Evolutionary conservation across 2,888 invertebrate genomes (phyloP).

Genomic region (Cephus pulcher): DNA sequence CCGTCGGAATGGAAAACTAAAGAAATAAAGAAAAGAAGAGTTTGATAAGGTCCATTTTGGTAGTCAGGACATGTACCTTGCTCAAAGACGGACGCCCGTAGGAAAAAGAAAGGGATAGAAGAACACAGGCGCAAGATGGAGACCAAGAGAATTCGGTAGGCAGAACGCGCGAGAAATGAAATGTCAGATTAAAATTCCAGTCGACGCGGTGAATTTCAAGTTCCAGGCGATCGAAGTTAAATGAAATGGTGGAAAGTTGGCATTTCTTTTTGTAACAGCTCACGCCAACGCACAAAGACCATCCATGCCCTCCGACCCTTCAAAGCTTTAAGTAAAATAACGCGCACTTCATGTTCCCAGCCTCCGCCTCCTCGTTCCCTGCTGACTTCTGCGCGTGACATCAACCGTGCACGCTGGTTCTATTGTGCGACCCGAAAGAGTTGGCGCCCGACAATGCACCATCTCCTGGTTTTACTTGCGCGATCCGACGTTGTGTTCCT

Average conservation of each 20-base stretch:
- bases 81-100: neutral
- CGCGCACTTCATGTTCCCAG: neutral
- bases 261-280: constrained; percentile 12
- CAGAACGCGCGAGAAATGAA: neutral
- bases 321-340: neutral
- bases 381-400: neutral
- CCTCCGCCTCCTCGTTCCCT: neutral
- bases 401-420: neutral
- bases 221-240: constrained; percentile 22
- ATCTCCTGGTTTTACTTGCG: neutral
- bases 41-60: neutral
- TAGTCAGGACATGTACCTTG: neutral
- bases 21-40: neutral
- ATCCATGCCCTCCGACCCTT: neutral
- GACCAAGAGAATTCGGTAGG: neutral
- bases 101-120: neutral
- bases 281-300: neutral
- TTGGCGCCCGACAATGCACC: neutral
- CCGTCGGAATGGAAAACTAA: neutral
- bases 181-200: constrained; percentile 29
- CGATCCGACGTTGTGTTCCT: neutral
- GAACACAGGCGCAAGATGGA: neutral
- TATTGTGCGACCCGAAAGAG: neutral
- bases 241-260: constrained; percentile 27
- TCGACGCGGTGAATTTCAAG: neutral